These are phyloP conservation scores for Nipponia nippon DNA, from an alignment of 2,113 vertebrate genomes.

Conservation along the genomic window DNA sequence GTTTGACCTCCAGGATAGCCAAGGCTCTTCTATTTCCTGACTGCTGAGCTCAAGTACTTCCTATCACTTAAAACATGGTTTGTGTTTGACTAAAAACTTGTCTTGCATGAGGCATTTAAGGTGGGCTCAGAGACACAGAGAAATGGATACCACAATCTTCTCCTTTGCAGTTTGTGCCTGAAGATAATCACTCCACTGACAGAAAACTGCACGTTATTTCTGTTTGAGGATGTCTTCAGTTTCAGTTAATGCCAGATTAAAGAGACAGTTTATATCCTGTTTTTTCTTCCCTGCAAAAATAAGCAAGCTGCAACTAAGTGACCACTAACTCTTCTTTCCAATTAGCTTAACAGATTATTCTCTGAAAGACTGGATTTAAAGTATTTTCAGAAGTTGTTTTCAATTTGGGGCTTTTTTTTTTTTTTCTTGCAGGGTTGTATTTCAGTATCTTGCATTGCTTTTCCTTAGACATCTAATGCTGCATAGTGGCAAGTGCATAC, in stretches of 20 bases:
- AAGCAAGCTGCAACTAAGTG: not conserved
- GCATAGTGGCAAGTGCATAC: not conserved
- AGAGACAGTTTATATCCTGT: not conserved
- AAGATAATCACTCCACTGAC: not conserved
- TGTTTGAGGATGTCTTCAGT: not conserved
- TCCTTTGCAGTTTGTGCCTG: not conserved
- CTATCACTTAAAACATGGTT: not conserved
- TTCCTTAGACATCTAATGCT: not conserved
- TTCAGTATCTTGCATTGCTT: not conserved
- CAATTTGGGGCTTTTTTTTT: not conserved
- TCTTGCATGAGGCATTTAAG: not conserved
- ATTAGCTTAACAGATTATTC: not conserved
- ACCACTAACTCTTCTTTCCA: not conserved
- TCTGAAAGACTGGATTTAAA: not conserved
- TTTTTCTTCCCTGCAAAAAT: not conserved
- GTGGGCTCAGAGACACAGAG: not conserved
- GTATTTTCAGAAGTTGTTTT: not conserved
- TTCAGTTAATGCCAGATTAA: not conserved
- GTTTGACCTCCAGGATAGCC: not conserved
- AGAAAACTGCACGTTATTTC: not conserved
- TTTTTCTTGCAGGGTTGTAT: not conserved
- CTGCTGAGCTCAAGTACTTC: not conserved
- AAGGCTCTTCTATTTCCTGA: not conserved
- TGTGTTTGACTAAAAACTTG: not conserved
- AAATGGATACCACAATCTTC: fast-evolving